phyloP scores from a whole-genome alignment of 2,113 vertebrate genomes.

The Campylorhamphus procurvoides region DNA sequence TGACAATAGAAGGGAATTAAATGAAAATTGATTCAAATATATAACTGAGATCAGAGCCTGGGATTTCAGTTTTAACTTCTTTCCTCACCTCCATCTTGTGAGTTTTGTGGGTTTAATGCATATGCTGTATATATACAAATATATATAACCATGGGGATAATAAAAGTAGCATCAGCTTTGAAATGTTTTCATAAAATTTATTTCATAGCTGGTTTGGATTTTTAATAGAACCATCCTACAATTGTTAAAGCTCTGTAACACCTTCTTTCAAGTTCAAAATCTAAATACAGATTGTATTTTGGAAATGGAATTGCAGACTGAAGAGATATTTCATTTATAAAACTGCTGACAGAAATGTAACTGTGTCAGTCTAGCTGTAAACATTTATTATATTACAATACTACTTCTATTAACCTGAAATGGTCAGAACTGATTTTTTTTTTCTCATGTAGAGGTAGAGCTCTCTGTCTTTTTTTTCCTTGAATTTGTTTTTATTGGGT shows the following conservation, averaged over 20 bases:
- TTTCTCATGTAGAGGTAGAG: accelerated
- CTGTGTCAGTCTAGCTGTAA: not conserved
- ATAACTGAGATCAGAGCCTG: not conserved
- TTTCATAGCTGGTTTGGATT: not conserved
- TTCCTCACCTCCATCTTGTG: accelerated
- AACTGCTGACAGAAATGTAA: not conserved
- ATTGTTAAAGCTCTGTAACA: not conserved
- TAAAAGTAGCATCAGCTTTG: not conserved
- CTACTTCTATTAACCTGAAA: not conserved
- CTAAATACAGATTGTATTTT: not conserved
- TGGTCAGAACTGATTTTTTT: not conserved
- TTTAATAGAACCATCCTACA: not conserved
- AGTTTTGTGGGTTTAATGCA: not conserved
- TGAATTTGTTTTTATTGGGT: not conserved
- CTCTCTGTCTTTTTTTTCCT: not conserved
- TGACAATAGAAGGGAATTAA: not conserved
- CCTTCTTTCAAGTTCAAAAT: not conserved
- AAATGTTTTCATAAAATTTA: not conserved
- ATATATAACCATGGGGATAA: not conserved
- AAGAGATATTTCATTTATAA: not conserved
- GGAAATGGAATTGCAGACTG: not conserved
- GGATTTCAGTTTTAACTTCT: not conserved
- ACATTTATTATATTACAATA: not conserved
- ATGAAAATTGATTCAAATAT: not conserved
- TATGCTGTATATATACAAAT: not conserved